Evolutionary conservation across 2,113 vertebrate genomes (phyloP).

Genomic region (Erinaceus europaeus): DNA sequence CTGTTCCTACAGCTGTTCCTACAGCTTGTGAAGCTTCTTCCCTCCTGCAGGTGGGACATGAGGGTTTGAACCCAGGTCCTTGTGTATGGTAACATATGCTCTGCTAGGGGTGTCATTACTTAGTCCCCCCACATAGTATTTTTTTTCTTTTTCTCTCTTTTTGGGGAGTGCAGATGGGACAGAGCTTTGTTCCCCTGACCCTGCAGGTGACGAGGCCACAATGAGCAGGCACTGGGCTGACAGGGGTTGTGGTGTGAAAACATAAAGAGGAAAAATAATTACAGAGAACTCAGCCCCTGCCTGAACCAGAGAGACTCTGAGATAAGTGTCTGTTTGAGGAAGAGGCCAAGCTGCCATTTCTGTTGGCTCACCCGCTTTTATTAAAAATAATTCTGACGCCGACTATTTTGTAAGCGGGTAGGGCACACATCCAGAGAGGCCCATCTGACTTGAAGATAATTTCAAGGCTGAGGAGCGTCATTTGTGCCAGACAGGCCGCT

Average conservation of each 20-base stretch:
- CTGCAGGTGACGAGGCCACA: background rate
- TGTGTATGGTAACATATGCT: no score
- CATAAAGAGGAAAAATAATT: fast-evolving
- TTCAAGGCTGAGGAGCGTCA: slow-evolving; percentile 30
- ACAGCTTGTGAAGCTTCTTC: no score
- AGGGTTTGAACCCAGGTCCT: no score
- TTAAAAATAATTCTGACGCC: slow-evolving; percentile 54
- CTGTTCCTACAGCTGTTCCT: no score
- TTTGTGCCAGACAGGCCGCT: background rate
- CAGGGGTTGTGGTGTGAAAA: background rate
- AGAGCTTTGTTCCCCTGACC: background rate
- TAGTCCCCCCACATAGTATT: no score
- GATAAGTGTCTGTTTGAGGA: background rate
- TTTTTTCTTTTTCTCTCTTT: background rate
- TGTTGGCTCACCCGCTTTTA: slow-evolving; percentile 31
- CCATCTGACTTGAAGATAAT: slow-evolving; percentile 41
- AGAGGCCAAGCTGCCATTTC: background rate
- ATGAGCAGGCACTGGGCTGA: background rate
- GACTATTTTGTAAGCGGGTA: slow-evolving; percentile 4
- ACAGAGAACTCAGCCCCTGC: background rate
- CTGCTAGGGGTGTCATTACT: no score
- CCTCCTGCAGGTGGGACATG: no score
- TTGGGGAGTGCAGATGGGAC: background rate
- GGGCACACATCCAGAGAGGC: slow-evolving; percentile 23
- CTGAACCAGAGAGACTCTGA: background rate